These are phyloP conservation scores for Mesaphorura yosii DNA, from an alignment of 1,140 invertebrate genomes.

Conservation along the genomic window DNA sequence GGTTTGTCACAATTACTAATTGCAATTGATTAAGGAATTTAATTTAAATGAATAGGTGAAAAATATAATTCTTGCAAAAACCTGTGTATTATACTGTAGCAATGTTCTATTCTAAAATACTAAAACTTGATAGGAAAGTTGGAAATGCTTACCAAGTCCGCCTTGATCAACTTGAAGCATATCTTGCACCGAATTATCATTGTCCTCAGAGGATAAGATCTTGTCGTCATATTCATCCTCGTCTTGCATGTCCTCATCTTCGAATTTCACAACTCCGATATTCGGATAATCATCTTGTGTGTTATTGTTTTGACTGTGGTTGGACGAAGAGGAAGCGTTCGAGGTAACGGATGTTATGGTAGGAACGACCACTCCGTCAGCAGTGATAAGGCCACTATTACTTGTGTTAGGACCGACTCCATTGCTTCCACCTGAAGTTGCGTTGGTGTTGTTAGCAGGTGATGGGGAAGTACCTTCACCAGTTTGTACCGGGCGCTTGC, in stretches of 20 bases:
- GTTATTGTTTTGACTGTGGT: too few species aligned
- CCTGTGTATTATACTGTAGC: too few species aligned
- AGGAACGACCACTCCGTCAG: neutral
- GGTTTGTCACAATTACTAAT: too few species aligned
- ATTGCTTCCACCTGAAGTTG: neutral
- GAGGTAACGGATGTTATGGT: too few species aligned
- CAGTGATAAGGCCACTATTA: constrained; percentile 3
- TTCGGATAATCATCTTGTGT: too few species aligned
- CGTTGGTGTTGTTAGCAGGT: neutral
- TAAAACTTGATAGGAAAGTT: too few species aligned
- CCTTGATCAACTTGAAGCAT: constrained; percentile 15
- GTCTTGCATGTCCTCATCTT: constrained; percentile 19
- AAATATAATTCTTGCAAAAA: too few species aligned
- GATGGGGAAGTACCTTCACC: neutral
- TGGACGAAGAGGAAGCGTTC: neutral
- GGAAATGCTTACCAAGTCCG: constrained; percentile 12
- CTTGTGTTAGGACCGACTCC: neutral
- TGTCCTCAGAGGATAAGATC: constrained; percentile 23
- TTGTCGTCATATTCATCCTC: constrained; percentile 26
- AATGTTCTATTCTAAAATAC: too few species aligned
- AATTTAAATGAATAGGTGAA: too few species aligned
- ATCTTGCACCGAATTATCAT: constrained; percentile 27
- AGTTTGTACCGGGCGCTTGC: constrained; percentile 14
- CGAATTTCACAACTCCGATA: constrained; percentile 23
- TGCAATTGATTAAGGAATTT: too few species aligned